Evolutionary conservation across 2,888 invertebrate genomes (phyloP).

Genomic region (Tricholauxania praeusta): DNA sequence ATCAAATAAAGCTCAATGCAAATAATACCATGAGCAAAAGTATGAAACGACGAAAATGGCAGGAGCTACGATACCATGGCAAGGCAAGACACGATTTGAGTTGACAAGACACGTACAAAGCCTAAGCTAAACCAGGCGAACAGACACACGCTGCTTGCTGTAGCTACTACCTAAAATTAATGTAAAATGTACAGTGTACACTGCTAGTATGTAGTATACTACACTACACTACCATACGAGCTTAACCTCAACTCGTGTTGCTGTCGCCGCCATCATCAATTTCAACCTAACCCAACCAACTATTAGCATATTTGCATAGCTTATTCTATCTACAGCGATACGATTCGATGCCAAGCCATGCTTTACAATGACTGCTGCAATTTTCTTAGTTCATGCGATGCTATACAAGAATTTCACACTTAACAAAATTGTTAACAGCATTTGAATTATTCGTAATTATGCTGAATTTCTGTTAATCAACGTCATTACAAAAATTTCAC

Average conservation of each 20-base stretch:
- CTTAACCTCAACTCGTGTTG: slow-evolving; percentile 24
- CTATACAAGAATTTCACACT: too few species aligned
- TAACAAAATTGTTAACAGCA: too few species aligned
- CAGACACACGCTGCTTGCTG: too few species aligned
- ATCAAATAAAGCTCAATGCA: slow-evolving; percentile 28
- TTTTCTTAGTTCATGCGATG: slow-evolving; percentile 11
- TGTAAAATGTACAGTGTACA: too few species aligned
- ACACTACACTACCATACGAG: not conserved
- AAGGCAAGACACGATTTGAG: not conserved
- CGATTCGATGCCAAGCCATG: too few species aligned
- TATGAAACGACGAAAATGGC: not conserved
- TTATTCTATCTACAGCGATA: slow-evolving; percentile 12
- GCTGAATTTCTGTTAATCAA: too few species aligned
- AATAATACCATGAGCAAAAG: not conserved
- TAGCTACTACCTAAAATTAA: too few species aligned
- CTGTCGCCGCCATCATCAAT: slow-evolving; percentile 21
- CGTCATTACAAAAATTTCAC: too few species aligned
- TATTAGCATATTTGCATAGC: slow-evolving; percentile 37
- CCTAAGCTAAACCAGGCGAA: not conserved
- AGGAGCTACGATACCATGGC: not conserved
- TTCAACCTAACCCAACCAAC: slow-evolving; percentile 18
- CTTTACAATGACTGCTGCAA: not conserved
- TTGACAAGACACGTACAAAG: slow-evolving; percentile 22
- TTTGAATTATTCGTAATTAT: too few species aligned
- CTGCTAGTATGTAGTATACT: too few species aligned